Base-by-base conservation (phyloP, 2,113 vertebrate genomes). In the Petrocephalus microphthalmus region DNA sequence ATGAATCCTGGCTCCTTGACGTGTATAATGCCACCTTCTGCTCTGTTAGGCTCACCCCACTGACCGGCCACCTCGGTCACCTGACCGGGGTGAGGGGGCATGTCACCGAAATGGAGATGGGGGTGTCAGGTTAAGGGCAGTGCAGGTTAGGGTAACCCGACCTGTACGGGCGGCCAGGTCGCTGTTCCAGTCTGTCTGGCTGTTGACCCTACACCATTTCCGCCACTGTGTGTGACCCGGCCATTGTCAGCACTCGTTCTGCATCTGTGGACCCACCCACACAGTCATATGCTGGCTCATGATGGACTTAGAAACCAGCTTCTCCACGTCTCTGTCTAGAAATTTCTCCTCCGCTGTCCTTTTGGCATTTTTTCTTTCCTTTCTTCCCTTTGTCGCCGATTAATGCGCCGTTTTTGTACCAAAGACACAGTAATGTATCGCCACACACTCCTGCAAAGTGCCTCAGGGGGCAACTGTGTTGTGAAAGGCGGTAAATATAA, bases 131-230 rank as follows among this genome's bases (percentile, higher is more conserved):
- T 91, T 89, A 92, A 89, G 64, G 49, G 91, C 91, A 90, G 91
- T 89, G 89, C 91, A 64, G 37, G 25, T 87, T 51, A 64, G 86
- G 91, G 95, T 94, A 95, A 96, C 91, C 92, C 92, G 92, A 96
- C 90, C 92, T 93, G 91, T 89, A 89, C 93, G 93, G 93, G 87
- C 91, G 92, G 92, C 93, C 89, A 91, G 90, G 13, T 74, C 29
- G 13, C 60, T 67, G 60, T 67, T 67, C 60, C 3, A 2, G 60
- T 67, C 25, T 67, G 25, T 67, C 8, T 29, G 60, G 2, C n/a
- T 29, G 60, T 67, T 67, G n/a, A 67, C 60, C 60, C 11, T 78
- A 78, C 33, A 42, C 33, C 33, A 0, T 20, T 17, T 78, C 33
- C 1, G 17, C 71, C 71, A 78, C 71, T 78, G 71, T 78, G 29